Conservation (phyloP, 2,888 invertebrate species). For the Stenotaenia linearis region DNA sequence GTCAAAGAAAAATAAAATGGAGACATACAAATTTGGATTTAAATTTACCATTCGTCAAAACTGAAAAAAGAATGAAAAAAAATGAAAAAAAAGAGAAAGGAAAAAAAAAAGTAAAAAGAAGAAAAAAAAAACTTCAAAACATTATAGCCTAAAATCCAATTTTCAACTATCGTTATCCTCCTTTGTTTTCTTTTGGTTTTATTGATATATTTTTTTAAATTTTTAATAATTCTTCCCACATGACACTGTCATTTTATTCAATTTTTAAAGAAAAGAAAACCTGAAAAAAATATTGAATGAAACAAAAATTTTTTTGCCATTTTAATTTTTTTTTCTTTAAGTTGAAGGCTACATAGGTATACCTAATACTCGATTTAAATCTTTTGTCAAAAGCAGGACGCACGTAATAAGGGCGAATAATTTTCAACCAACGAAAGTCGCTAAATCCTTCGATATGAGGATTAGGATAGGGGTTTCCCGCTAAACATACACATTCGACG, state of each 20-base stretch:
- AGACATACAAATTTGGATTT: not conserved
- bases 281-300: not conserved
- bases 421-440: not conserved
- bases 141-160: not conserved
- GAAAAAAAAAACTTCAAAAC: not conserved
- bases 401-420: not conserved
- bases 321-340: not conserved
- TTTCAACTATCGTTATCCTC: not conserved
- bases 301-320: not conserved
- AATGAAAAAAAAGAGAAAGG: no score
- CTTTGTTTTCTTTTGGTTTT: no score
- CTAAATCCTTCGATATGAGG: not conserved
- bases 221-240: not conserved
- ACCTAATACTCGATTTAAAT: not conserved
- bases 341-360: not conserved
- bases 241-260: constrained; percentile 9
- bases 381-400: not conserved
- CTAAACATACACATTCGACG: not conserved
- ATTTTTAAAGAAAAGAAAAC: not conserved
- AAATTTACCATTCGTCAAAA: not conserved
- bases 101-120: no score
- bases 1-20: not conserved
- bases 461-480: not conserved
- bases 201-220: no score
- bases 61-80: no score